Evolutionary conservation across 2,113 vertebrate species (phyloP).

Genomic region (Cyprinus carpio): DNA sequence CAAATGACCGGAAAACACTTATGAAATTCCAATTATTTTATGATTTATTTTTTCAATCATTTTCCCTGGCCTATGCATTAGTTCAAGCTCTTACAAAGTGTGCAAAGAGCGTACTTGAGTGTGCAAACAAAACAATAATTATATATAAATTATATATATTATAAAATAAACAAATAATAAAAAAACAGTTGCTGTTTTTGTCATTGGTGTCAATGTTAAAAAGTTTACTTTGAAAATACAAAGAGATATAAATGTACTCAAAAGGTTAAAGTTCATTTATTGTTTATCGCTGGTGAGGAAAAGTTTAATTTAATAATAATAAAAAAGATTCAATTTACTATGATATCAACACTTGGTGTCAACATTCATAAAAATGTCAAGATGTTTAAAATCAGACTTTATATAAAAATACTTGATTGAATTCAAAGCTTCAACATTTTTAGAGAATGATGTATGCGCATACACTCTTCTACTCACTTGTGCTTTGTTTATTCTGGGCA

Average conservation of each 20-base stretch:
- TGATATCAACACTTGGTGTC: not conserved
- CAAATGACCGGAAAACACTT: not conserved
- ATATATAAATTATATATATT: not conserved
- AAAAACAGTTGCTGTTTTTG: not conserved
- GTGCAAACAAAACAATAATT: not conserved
- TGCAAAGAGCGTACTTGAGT: not conserved
- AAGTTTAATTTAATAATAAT: not conserved
- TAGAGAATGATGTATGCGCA: constrained; percentile 5
- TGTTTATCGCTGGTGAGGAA: not conserved
- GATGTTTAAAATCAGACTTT: not conserved
- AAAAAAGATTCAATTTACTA: not conserved
- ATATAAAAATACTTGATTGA: not conserved
- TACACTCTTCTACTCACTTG: constrained; percentile 1
- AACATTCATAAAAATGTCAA: not conserved
- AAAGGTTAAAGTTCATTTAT: not conserved
- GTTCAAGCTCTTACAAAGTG: not conserved
- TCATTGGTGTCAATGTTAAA: not conserved
- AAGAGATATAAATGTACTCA: not conserved
- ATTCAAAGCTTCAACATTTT: not conserved
- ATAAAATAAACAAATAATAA: too few relatives aligned
- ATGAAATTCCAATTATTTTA: not conserved
- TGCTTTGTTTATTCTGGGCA: constrained; percentile 8
- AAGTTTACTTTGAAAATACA: not conserved
- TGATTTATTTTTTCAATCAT: not conserved
- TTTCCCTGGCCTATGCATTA: not conserved